Conservation (phyloP, 1,140 invertebrate species). For the Tachypleus tridentatus region DNA sequence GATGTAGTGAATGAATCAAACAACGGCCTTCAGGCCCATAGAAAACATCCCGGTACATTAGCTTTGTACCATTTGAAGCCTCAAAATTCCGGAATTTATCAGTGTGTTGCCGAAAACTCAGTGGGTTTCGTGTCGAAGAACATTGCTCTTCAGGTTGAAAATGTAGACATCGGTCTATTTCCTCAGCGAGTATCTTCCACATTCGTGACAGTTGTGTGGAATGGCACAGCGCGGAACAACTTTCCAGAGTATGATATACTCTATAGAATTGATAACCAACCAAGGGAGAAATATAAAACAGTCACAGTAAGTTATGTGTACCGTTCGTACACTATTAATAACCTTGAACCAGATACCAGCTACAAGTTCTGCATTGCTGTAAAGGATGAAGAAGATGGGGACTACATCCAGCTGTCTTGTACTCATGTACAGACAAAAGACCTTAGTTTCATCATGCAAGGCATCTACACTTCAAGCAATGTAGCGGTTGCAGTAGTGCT, state of each 20-base stretch:
- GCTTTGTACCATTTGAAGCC: conserved; percentile 29
- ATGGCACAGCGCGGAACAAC: conserved; percentile 33
- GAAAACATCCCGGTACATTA: conserved; percentile 30
- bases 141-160: conserved; percentile 29
- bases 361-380: conserved; percentile 40
- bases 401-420: conserved; percentile 34
- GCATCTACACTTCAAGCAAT: conserved; percentile 29
- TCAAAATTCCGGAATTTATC: conserved; percentile 27
- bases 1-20: conserved; percentile 29
- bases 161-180: conserved; percentile 34
- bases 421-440: conserved; percentile 27
- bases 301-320: conserved; percentile 24
- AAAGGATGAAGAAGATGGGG: conserved; percentile 28
- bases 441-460: conserved; percentile 27
- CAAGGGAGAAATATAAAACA: conserved; percentile 15
- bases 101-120: conserved; percentile 29
- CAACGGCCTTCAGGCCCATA: conserved; percentile 25
- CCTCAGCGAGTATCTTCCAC: conserved; percentile 30
- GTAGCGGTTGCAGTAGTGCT: conserved; percentile 30
- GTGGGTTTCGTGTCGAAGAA: conserved; percentile 17
- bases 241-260: conserved; percentile 35
- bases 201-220: conserved; percentile 38
- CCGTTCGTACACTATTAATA: conserved; percentile 35
- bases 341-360: conserved; percentile 32
- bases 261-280: conserved; percentile 22